These are phyloP conservation scores for Myotis brandtii DNA, from an alignment of 2,113 vertebrate species.

Conservation along the genomic window DNA sequence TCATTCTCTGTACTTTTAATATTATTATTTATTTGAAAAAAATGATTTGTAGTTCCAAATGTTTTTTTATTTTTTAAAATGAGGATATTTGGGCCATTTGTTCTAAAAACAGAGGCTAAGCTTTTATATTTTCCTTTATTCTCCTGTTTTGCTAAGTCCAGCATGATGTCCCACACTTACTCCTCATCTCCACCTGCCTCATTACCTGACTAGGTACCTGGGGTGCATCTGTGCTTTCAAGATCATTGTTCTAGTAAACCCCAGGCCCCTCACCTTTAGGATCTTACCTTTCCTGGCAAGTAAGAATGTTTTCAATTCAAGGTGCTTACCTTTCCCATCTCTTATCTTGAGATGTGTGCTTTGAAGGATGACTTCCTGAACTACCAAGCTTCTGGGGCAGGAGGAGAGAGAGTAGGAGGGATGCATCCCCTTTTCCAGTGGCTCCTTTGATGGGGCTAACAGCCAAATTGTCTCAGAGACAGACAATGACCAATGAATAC, in stretches of 20 bases:
- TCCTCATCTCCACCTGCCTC: accelerated
- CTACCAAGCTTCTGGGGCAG: not conserved
- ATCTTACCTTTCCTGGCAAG: not conserved
- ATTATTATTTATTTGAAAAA: not conserved
- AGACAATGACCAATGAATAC: not conserved
- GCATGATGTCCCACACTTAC: not conserved
- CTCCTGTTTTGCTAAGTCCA: not conserved
- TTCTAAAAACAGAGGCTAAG: not conserved
- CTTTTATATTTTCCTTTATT: not conserved
- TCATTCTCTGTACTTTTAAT: not conserved
- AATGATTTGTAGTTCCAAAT: not conserved
- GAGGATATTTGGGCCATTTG: not conserved
- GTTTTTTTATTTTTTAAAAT: not conserved
- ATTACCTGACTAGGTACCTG: not conserved
- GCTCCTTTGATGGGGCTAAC: not conserved
- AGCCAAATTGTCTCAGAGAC: not conserved
- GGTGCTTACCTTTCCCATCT: not conserved
- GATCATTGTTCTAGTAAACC: not conserved
- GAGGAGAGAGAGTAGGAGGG: not conserved
- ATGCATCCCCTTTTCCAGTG: not conserved
- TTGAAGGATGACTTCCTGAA: not conserved
- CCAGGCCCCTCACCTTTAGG: not conserved
- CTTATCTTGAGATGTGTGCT: not conserved
- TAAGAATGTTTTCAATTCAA: not conserved
- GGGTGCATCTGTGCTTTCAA: not conserved